Evolutionary conservation across 1,140 invertebrate genomes (phyloP).

Genomic region (Oryctes rhinoceros): DNA sequence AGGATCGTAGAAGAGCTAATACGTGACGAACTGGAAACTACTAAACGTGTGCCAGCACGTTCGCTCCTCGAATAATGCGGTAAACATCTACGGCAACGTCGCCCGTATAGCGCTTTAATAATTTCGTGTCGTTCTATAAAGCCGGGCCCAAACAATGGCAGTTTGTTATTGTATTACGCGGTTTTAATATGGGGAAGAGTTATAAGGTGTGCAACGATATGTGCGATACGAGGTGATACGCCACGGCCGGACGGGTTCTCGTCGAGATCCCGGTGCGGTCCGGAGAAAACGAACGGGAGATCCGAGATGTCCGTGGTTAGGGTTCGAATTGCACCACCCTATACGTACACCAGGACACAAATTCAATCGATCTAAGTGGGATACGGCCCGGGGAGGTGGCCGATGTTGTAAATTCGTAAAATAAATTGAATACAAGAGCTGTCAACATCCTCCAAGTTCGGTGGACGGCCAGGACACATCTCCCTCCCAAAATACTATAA

Average conservation of each 20-base stretch:
- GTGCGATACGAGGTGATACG: neutral
- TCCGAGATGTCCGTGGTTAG: slow-evolving; percentile 33
- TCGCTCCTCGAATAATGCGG: slow-evolving; percentile 27
- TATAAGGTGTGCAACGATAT: neutral
- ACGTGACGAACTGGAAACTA: neutral
- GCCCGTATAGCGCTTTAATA: neutral
- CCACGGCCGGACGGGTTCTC: neutral
- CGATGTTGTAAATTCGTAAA: slow-evolving; percentile 44
- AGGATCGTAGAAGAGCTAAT: neutral
- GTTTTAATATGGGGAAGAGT: slow-evolving; percentile 18
- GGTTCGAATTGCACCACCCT: slow-evolving; percentile 42
- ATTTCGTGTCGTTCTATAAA: slow-evolving; percentile 30
- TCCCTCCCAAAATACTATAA: slow-evolving; percentile 32
- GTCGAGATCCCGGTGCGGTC: neutral
- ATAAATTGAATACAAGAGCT: slow-evolving; percentile 42
- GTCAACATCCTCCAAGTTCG: slow-evolving; percentile 42
- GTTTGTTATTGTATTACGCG: slow-evolving; percentile 29
- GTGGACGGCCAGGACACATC: neutral
- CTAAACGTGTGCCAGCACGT: neutral
- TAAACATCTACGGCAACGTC: slow-evolving; percentile 9
- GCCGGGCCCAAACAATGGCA: slow-evolving; percentile 39
- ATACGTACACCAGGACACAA: slow-evolving; percentile 45
- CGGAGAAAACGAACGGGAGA: neutral
- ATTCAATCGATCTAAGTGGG: slow-evolving; percentile 51
- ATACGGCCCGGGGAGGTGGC: slow-evolving; percentile 50